These are phyloP conservation scores for Strigamia transsilvanica DNA, from an alignment of 2,888 invertebrate genomes.

Conservation along the genomic window DNA sequence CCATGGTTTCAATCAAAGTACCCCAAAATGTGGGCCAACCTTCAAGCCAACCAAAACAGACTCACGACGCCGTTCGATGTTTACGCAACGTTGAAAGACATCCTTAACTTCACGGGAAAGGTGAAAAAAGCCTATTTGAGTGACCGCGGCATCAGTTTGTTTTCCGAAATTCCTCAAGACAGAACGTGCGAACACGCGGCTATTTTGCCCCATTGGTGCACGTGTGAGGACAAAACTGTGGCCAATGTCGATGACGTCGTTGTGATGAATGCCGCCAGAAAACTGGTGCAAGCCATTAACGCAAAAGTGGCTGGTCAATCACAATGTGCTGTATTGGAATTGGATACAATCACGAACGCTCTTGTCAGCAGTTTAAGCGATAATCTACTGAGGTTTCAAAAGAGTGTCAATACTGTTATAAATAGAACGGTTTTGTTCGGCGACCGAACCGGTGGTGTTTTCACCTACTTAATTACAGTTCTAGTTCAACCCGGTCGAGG, in stretches of 20 bases:
- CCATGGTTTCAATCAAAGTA: constrained; percentile 74
- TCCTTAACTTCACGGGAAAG: constrained; percentile 67
- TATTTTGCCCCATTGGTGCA: constrained; percentile 87
- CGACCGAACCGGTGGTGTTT: background rate
- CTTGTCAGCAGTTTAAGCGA: constrained; percentile 39
- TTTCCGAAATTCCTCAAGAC: constrained; percentile 74
- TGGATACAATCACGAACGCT: constrained; percentile 32
- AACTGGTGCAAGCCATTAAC: constrained; percentile 65
- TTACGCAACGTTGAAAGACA: constrained; percentile 66
- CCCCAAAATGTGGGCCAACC: constrained; percentile 71
- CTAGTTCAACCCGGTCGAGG: constrained; percentile 11
- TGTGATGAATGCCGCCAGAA: too few relatives aligned
- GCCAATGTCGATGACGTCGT: constrained; percentile 64
- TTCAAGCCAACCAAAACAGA: constrained; percentile 73
- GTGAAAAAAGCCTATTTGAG: background rate
- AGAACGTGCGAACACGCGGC: constrained; percentile 80
- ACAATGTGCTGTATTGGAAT: background rate
- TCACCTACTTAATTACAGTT: constrained; percentile 28
- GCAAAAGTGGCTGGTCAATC: constrained; percentile 68
- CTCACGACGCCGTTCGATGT: constrained; percentile 71
- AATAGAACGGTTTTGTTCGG: constrained; percentile 30
- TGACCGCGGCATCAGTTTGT: constrained; percentile 76
- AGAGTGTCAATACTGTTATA: constrained; percentile 30
- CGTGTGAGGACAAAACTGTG: constrained; percentile 76
- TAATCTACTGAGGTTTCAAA: constrained; percentile 17